These are phyloP conservation scores for Pristis pectinata DNA, from an alignment of 2,797 vertebrate species.

Conservation along the genomic window DNA sequence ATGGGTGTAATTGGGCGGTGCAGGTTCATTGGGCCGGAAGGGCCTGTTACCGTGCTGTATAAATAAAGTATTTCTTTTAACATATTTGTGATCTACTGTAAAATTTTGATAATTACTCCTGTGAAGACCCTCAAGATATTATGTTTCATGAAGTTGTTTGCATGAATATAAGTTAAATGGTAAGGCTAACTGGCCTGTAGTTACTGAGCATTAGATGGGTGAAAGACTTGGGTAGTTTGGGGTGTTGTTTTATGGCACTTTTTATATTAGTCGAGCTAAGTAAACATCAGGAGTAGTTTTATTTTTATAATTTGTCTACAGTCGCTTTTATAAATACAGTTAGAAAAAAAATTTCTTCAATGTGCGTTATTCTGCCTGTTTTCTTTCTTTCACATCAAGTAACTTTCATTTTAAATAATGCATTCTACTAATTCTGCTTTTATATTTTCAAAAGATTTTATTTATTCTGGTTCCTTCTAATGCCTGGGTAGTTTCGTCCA, in stretches of 20 bases:
- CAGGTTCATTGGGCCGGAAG: too few species aligned
- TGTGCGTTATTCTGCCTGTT: not conserved
- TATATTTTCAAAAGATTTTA: not conserved
- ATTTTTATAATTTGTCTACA: too few species aligned
- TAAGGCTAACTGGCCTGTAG: not conserved
- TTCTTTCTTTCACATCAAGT: not conserved
- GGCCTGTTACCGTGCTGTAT: too few species aligned
- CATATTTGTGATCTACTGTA: not conserved
- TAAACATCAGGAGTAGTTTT: not conserved
- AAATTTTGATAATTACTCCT: too few species aligned
- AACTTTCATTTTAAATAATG: not conserved
- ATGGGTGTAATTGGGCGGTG: too few species aligned
- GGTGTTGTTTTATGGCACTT: not conserved
- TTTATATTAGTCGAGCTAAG: not conserved
- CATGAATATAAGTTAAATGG: not conserved
- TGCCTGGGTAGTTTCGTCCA: not conserved
- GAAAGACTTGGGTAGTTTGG: not conserved
- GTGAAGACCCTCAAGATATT: not conserved
- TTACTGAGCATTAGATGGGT: not conserved
- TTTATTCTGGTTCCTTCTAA: conserved; percentile 4
- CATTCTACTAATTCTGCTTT: not conserved
- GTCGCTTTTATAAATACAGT: too few species aligned
- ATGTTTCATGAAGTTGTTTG: not conserved
- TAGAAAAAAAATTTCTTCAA: not conserved
- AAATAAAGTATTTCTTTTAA: too few species aligned